Percentiles rank a stretch among this genome's conserved stretches.
Conservation (phyloP, 2,888 invertebrate species). For the Anoncus sp. region DNA sequence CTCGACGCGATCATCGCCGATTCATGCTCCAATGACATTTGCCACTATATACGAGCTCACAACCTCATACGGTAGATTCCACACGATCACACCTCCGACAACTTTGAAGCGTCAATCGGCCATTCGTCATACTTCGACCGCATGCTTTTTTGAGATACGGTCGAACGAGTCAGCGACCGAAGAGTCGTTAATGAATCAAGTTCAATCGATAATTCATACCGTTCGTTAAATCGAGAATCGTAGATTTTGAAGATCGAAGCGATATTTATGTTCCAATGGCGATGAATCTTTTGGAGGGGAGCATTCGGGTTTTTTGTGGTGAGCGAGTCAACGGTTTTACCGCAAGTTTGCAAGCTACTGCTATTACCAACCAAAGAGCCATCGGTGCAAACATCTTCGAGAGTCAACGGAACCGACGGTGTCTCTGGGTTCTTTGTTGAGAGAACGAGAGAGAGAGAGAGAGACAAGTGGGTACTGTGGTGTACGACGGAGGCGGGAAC, state of each 20-base stretch:
- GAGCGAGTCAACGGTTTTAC: not conserved
- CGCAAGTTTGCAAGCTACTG: conserved; percentile 12
- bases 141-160: too few species aligned
- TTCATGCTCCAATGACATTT: conserved; percentile 38
- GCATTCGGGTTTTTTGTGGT: not conserved
- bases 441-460: not conserved
- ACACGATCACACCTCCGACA: conserved; percentile 16
- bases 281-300: not conserved
- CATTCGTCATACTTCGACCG: too few species aligned
- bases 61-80: conserved; percentile 20
- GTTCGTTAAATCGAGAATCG: not conserved
- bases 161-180: too few species aligned
- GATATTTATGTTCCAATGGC: not conserved
- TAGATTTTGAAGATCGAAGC: not conserved
- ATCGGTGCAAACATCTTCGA: conserved; percentile 21
- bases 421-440: not conserved
- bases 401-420: conserved; percentile 16
- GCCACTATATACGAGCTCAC: conserved; percentile 44
- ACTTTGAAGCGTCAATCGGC: too few species aligned
- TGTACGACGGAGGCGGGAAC: conserved; percentile 22
- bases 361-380: conserved; percentile 4
- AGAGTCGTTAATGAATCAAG: not conserved
- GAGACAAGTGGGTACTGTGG: conserved; percentile 42
- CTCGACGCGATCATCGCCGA: conserved; percentile 43
- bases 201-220: conserved; percentile 3